phyloP scores from a whole-genome alignment of 2,797 vertebrate genomes.

The Neopelma chrysocephalum region DNA sequence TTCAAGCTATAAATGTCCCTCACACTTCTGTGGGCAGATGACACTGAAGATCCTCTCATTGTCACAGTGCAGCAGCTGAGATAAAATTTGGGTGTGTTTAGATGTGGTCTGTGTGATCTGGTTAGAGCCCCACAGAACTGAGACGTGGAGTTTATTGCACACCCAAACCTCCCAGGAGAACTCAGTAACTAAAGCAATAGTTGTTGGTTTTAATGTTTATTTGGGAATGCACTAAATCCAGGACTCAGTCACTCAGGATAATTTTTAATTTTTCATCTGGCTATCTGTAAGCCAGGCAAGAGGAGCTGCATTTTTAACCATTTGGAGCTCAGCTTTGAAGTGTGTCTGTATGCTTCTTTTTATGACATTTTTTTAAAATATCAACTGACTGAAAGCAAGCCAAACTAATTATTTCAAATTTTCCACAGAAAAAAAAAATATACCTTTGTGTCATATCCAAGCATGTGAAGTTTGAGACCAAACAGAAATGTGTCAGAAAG shows the following conservation, averaged over 20 bases:
- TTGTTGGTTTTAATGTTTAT: not conserved
- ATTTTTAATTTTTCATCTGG: not conserved
- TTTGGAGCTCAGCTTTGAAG: not conserved
- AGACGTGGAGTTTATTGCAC: not conserved
- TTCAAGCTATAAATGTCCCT: not conserved
- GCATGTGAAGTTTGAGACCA: slow-evolving; percentile 20
- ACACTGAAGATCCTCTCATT: not conserved
- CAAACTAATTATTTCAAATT: not conserved
- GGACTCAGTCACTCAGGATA: not conserved
- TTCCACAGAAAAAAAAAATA: not conserved
- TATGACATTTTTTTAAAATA: not conserved
- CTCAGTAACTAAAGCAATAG: slow-evolving; percentile 23
- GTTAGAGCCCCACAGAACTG: not conserved
- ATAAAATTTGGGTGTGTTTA: slow-evolving; percentile 19
- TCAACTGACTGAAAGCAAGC: not conserved
- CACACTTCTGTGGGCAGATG: not conserved
- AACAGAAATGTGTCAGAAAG: slow-evolving; percentile 12
- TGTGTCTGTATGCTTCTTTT: not conserved
- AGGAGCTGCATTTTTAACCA: not conserved
- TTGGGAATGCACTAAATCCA: not conserved
- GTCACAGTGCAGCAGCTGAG: not conserved
- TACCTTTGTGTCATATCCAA: slow-evolving; percentile 28
- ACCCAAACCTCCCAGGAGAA: not conserved
- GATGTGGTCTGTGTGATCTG: not conserved
- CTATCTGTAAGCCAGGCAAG: not conserved